Evolutionary conservation across 2,888 invertebrate genomes (phyloP).

Genomic region (Ganaspis brasiliensis): DNA sequence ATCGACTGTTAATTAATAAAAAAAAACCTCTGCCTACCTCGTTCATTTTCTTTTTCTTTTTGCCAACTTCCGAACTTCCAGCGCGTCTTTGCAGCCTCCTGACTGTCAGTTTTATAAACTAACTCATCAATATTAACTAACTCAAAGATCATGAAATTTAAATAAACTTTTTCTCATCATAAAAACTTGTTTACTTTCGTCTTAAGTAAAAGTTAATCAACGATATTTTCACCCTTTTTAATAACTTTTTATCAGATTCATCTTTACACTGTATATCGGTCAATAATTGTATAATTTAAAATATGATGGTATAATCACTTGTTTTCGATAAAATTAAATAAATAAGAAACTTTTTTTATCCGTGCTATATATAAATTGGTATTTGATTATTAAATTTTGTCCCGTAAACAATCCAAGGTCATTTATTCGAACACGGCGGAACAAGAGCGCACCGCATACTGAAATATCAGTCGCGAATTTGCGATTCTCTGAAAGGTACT

Average conservation of each 20-base stretch:
- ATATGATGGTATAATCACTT: no score
- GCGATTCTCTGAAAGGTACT: constrained; percentile 63
- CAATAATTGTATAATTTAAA: no score
- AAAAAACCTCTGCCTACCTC: not conserved
- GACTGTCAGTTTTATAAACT: not conserved
- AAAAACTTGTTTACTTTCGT: not conserved
- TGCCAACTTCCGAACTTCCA: not conserved
- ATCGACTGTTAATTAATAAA: no score
- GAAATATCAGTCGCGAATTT: constrained; percentile 64
- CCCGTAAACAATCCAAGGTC: constrained; percentile 48
- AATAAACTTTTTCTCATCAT: not conserved
- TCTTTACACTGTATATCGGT: no score
- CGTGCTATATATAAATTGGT: not conserved
- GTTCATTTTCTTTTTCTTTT: constrained; percentile 33
- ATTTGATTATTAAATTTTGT: not conserved
- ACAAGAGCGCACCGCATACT: constrained; percentile 73
- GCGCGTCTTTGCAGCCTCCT: constrained; percentile 8
- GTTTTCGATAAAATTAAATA: no score
- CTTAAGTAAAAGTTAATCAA: no score
- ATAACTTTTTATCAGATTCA: no score
- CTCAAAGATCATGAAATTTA: not conserved
- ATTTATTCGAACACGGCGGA: constrained; percentile 65
- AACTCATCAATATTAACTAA: not conserved
- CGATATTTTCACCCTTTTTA: no score
- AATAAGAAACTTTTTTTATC: no score